A percentile compares a stretch with the other conserved stretches of the same genome.
These are phyloP conservation scores for Rhinoptilus africanus DNA, from an alignment of 2,113 vertebrate species.

Conservation along the genomic window DNA sequence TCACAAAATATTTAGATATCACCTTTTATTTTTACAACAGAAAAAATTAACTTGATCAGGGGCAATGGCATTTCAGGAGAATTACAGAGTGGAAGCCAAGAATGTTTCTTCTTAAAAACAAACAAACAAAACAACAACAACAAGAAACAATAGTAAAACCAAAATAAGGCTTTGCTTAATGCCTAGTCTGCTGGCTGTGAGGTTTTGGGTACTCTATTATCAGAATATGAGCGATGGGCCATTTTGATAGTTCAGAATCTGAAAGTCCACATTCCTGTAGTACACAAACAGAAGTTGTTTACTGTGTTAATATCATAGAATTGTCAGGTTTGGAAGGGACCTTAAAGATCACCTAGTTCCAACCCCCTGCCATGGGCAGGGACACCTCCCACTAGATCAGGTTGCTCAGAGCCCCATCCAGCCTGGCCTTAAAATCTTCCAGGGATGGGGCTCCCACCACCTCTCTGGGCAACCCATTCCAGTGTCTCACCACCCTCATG, in stretches of 20 bases:
- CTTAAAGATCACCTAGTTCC: too few relatives aligned
- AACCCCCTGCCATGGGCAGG: too few relatives aligned
- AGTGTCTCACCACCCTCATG: too few relatives aligned
- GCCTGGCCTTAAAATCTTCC: too few relatives aligned
- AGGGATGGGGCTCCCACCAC: too few relatives aligned
- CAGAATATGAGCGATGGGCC: background rate
- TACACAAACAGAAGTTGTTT: background rate
- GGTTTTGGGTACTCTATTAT: background rate
- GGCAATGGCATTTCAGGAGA: background rate
- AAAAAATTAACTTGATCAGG: background rate
- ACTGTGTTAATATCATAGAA: background rate
- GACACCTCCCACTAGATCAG: too few relatives aligned
- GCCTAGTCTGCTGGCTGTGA: background rate
- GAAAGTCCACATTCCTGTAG: background rate
- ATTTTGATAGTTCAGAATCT: background rate
- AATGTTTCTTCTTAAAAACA: background rate
- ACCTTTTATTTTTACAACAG: background rate
- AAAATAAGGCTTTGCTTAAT: background rate
- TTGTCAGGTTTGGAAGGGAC: too few relatives aligned
- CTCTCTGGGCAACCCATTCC: too few relatives aligned
- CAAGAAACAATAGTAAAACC: background rate
- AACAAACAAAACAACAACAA: background rate
- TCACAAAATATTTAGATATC: background rate
- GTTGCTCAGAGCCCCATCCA: too few relatives aligned
- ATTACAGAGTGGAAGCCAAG: background rate